Conservation (phyloP, 2,797 vertebrate species). For the Ispidina picta region DNA sequence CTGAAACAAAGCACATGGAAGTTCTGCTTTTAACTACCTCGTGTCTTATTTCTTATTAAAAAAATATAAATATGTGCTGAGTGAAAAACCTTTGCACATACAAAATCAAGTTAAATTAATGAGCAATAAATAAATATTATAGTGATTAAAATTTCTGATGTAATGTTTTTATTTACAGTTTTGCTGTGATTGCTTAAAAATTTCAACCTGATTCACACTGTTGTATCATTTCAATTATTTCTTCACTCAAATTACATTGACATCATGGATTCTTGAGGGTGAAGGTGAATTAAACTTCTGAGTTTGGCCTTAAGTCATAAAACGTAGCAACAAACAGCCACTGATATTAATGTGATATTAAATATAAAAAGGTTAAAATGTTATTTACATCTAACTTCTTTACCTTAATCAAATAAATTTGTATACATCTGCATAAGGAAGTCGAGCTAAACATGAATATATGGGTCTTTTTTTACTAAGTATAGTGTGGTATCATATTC, state of each 20-base stretch:
- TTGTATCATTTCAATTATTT: neutral
- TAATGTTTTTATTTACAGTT: neutral
- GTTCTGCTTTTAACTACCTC: neutral
- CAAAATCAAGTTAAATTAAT: neutral
- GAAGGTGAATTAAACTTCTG: conserved; percentile 11
- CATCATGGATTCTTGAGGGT: conserved; percentile 7
- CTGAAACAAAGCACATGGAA: neutral
- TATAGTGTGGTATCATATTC: neutral
- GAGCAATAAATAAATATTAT: neutral
- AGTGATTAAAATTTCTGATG: neutral
- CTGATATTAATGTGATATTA: neutral
- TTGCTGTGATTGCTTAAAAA: neutral
- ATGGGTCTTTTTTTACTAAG: too few relatives aligned
- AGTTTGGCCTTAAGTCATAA: neutral
- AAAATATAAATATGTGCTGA: neutral
- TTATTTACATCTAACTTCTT: neutral
- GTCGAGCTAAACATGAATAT: neutral
- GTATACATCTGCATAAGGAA: neutral
- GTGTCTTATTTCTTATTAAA: neutral
- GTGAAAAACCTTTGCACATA: neutral
- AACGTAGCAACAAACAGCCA: neutral
- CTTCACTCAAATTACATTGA: neutral
- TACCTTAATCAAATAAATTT: conserved; percentile 31
- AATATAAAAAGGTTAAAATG: neutral
- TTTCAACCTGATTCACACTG: neutral